Evolutionary conservation across 2,888 invertebrate genomes (phyloP).

Genomic region (Vannuccia rotundouncinata): DNA sequence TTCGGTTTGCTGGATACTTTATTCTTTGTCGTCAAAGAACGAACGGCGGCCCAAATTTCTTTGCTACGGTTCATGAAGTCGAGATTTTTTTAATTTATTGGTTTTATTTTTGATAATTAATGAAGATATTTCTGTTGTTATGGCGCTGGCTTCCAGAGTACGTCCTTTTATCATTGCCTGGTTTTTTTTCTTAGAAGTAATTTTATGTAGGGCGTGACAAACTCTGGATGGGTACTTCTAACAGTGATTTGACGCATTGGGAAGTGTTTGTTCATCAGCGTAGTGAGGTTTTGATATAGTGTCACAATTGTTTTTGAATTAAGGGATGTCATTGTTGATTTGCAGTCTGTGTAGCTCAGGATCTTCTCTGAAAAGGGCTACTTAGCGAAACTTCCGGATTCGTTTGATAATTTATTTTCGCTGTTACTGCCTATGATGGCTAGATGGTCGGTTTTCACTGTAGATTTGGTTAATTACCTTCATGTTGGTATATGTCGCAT

Average conservation of each 20-base stretch:
- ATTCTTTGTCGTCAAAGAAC: background rate
- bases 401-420: constrained; percentile 19
- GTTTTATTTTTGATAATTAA: constrained; percentile 2
- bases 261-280: constrained; percentile 21
- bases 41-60: background rate
- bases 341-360: constrained; percentile 24
- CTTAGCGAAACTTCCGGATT: constrained; percentile 9
- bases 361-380: constrained; percentile 21
- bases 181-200: constrained; percentile 21
- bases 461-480: constrained; percentile 9
- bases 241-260: constrained; percentile 10
- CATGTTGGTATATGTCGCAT: constrained; percentile 20
- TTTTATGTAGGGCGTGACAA: constrained; percentile 16
- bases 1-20: background rate
- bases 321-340: constrained; percentile 26
- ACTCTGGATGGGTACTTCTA: constrained; percentile 15
- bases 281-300: constrained; percentile 19
- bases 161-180: constrained; percentile 11
- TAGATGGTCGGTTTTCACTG: constrained; percentile 19
- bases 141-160: constrained; percentile 14
- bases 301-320: constrained; percentile 8
- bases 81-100: background rate
- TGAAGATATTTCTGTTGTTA: constrained; percentile 26
- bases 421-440: constrained; percentile 23
- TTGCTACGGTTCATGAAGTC: background rate